Percentiles rank a stretch among this genome's conserved stretches.
Conservation (phyloP, 2,888 invertebrate genomes). For the Corbicula japonica region DNA sequence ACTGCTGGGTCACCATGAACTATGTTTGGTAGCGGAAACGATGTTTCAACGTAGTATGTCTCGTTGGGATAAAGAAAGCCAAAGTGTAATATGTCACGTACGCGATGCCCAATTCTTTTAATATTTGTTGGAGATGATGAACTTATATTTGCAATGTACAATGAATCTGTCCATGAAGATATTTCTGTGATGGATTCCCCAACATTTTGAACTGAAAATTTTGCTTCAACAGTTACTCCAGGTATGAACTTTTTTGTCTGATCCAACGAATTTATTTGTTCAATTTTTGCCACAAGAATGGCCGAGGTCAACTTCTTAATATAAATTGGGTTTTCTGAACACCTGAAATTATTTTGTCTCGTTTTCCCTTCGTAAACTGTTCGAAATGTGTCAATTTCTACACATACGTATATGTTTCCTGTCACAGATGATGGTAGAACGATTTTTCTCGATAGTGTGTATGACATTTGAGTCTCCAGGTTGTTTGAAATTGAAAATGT, state of each 20-base stretch:
- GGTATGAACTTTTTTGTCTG: neutral
- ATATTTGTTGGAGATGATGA: neutral
- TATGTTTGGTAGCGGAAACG: conserved; percentile 13
- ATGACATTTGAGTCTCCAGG: conserved; percentile 12
- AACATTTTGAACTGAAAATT: conserved; percentile 21
- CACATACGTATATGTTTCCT: conserved; percentile 30
- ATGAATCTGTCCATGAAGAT: conserved; percentile 26
- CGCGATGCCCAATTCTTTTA: neutral
- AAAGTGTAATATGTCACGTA: neutral
- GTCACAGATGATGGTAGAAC: conserved; percentile 13
- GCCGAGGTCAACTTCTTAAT: neutral
- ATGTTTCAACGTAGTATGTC: conserved; percentile 10
- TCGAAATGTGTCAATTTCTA: conserved; percentile 13
- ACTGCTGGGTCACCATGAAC: conserved; percentile 10
- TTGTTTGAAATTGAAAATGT: conserved; percentile 1
- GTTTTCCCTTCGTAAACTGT: conserved; percentile 11
- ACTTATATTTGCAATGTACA: conserved; percentile 4
- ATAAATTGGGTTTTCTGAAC: neutral
- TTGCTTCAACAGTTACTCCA: neutral
- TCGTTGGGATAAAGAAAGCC: conserved; percentile 18
- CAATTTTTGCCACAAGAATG: neutral
- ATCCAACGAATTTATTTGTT: neutral
- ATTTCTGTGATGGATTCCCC: conserved; percentile 16
- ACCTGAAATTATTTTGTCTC: conserved; percentile 27
- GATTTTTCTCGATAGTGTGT: conserved; percentile 21